Evolutionary conservation across 2,797 vertebrate genomes (phyloP), one percentile per base, ranked within the genome.

Genomic region (Streptopelia turtur): DNA sequence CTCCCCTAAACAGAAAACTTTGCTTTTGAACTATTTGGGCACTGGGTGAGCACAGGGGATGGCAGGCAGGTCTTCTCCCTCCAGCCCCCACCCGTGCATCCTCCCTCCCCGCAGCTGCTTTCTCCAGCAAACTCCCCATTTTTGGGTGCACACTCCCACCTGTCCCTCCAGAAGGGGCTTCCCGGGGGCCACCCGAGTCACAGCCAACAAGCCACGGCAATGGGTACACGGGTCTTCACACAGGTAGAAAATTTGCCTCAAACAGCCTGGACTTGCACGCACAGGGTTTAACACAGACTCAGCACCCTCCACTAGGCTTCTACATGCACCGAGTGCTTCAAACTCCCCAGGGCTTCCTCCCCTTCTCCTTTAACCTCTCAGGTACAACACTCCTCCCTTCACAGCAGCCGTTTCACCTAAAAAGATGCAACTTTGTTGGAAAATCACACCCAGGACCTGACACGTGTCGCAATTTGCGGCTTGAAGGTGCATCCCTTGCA

Each of bases 221-320:
- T 1, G 2, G 66, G 53, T 12, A 10, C 57, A 45, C 0, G 1
- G 57, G 20, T n/a, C 59, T 56, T 35, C 91, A 52, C 13, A 43
- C 41, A 43, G 41, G 41, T 17, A 43, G 41, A 18, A 43, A 43
- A 17, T 18, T 43, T 43, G 41, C 41, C 41, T 17, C 41, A 17
- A 43, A 43, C n/a, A 71, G 52, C 47, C 47, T 12, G 71, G 41
- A 30, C 41, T 25, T 70, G 61, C 7, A 41, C 1, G 3, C 43
- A 12, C n/a, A 43, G 10, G 37, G 16, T 5, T 30, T 25, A 65
- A 43, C 27, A 5, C 39, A 52, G 16, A 47, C 55, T 23, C 23
- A 13, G 24, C 53, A 64, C 16, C 52, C 23, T 79, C n/a, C 1
- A 0, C 20, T 13, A 0, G 0, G 8, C 3, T 55, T 24, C 43